Percentiles rank a stretch among this genome's conserved stretches.
phyloP scores from a whole-genome alignment of 2,113 vertebrate species.

The Seriola rivoliana region DNA sequence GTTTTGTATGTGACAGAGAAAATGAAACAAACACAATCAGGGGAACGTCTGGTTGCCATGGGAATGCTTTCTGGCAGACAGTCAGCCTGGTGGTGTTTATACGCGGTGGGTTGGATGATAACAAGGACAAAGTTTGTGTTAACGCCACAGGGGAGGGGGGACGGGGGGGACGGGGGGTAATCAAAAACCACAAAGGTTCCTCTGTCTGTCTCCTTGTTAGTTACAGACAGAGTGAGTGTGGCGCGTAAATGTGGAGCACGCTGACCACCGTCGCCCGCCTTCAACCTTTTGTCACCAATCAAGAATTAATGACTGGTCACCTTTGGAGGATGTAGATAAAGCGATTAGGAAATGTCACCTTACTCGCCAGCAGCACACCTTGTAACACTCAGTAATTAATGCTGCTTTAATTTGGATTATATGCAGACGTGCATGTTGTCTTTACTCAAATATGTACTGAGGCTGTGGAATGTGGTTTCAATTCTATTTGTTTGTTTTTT shows the following conservation, averaged over 20 bases:
- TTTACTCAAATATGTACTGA: not conserved
- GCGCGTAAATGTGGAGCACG: not conserved
- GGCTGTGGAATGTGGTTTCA: not conserved
- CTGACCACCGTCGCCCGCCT: slow-evolving; percentile 1
- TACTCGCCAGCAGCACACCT: not conserved
- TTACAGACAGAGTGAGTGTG: not conserved
- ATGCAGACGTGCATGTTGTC: slow-evolving; percentile 15
- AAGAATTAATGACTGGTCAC: slow-evolving; percentile 39
- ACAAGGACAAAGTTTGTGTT: slow-evolving; percentile 56
- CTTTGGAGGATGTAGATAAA: slow-evolving; percentile 29
- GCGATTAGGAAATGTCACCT: slow-evolving; percentile 55
- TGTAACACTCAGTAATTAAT: slow-evolving; percentile 30
- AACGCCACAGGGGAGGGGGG: slow-evolving; percentile 2
- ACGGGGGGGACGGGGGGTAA: not conserved
- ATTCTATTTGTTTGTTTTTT: not conserved
- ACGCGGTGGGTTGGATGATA: slow-evolving; percentile 25
- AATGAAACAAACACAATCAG: slow-evolving; percentile 37
- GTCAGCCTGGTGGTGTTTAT: slow-evolving; percentile 27
- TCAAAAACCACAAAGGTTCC: slow-evolving; percentile 42
- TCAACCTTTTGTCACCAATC: slow-evolving; percentile 35
- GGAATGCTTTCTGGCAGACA: slow-evolving; percentile 52
- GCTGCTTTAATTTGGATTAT: slow-evolving; percentile 19
- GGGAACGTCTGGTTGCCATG: slow-evolving; percentile 54
- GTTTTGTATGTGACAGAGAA: slow-evolving; percentile 33
- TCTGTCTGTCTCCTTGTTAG: slow-evolving; percentile 31